phyloP scores from a whole-genome alignment of 2,797 vertebrate species.

The Nasua narica region DNA sequence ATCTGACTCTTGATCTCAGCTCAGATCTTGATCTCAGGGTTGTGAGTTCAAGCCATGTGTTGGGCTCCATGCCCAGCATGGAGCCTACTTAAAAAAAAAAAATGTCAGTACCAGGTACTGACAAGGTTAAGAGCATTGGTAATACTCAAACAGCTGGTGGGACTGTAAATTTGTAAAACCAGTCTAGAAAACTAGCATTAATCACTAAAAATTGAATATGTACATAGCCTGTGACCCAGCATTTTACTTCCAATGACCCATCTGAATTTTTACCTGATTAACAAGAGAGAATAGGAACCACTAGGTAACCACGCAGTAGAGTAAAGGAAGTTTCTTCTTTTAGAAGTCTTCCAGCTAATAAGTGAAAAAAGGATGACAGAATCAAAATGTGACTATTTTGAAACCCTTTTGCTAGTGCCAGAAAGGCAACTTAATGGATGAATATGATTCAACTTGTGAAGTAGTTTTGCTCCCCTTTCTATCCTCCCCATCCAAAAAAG shows the following conservation, averaged over 20 bases:
- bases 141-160: neutral
- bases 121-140: neutral
- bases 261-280: neutral
- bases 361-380: neutral
- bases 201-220: neutral
- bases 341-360: neutral
- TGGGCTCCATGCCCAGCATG: neutral
- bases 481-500: neutral
- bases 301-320: neutral
- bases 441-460: neutral
- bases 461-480: neutral
- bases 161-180: neutral
- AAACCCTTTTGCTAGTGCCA: neutral
- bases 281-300: neutral
- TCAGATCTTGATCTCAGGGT: neutral
- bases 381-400: neutral
- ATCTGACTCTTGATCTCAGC: neutral
- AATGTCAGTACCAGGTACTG: neutral
- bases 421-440: neutral
- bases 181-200: neutral
- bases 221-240: neutral
- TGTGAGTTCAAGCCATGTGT: neutral
- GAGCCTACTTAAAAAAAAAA: neutral
- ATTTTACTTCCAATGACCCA: neutral
- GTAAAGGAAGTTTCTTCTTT: neutral